Base-by-base conservation (phyloP, 2,113 vertebrate species). In the Neogale vison region DNA sequence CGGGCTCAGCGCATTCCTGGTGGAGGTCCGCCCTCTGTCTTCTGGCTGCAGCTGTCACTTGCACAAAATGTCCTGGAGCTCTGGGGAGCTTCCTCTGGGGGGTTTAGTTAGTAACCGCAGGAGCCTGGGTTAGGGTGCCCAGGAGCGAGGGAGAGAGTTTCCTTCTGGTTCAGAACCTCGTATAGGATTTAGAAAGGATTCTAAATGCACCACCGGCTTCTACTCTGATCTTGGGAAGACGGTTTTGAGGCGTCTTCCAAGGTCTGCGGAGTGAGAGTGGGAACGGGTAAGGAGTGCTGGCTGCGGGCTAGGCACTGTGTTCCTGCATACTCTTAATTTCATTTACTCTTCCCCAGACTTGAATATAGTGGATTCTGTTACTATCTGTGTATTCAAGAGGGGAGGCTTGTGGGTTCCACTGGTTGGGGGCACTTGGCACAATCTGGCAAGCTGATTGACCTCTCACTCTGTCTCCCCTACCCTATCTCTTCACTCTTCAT, bases 1-100 rank as follows among this genome's bases (percentile, higher is more conserved):
- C 4, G 24, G 59, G 23, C 34, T 11, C 47, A 1, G 20, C 0
- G 6, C 39, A 7, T 36, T 57, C 24, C n/a, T 1, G 3, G 9
- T 20, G 82, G 65, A 31, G 50, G 26, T 18, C 34, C 5, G 12
- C 42, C 63, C 45, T 1, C 29, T 24, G 36, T 39, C 81, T 34
- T 63, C 42, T 47, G 0, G 7, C 23, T 69, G 77, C 67, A 9
- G 34, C 34, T 59, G 71, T 57, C 88, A 15, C n/a, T 74, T n/a
- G 71, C 7, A 71, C 26, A 23, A 21, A 65, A 26, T 34, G 82
- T 6, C 2, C 47, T 4, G 47, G 18, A 34, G 52, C 34, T 63
- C 39, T 29, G 67, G 3, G 47, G 50, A 52, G 63, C 21, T 36
- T 42, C 63, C 1, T 24, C 85, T 21, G n/a, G 21, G n/a, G 59